Conservation (phyloP, 2,113 vertebrate species). For the Zootoca vivipara region DNA sequence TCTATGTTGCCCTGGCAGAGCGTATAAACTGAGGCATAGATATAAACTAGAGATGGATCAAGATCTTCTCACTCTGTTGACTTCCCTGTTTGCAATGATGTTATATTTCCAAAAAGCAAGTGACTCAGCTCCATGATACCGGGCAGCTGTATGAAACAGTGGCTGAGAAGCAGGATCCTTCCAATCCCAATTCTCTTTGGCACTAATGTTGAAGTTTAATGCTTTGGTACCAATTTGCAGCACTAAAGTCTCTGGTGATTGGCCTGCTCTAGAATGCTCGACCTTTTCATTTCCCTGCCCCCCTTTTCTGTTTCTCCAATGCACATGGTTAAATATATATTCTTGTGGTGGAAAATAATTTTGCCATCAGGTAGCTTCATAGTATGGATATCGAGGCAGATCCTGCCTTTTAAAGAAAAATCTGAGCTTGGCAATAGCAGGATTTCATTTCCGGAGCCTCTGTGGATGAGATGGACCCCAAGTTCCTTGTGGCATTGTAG, state of each 20-base stretch:
- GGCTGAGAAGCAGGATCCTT: neutral
- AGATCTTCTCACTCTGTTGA: neutral
- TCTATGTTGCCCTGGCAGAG: neutral
- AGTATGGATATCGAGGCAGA: too few relatives aligned
- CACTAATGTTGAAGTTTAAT: neutral
- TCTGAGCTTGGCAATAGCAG: neutral
- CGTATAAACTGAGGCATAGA: too few relatives aligned
- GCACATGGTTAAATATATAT: neutral
- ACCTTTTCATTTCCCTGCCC: neutral
- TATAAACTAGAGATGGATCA: neutral
- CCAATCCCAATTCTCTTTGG: neutral
- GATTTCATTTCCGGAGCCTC: neutral
- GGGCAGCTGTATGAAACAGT: neutral
- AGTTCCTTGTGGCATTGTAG: neutral
- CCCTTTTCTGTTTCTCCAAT: neutral
- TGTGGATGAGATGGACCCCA: neutral
- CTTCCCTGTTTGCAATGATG: neutral
- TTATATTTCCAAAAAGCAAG: neutral
- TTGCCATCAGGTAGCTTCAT: too few relatives aligned
- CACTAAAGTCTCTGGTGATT: neutral
- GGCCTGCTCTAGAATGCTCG: neutral
- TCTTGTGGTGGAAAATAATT: neutral
- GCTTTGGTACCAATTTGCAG: neutral
- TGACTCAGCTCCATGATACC: neutral
- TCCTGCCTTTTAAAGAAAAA: neutral